Evolutionary conservation across 2,797 vertebrate genomes (phyloP).

Genomic region (Ibycter americanus): DNA sequence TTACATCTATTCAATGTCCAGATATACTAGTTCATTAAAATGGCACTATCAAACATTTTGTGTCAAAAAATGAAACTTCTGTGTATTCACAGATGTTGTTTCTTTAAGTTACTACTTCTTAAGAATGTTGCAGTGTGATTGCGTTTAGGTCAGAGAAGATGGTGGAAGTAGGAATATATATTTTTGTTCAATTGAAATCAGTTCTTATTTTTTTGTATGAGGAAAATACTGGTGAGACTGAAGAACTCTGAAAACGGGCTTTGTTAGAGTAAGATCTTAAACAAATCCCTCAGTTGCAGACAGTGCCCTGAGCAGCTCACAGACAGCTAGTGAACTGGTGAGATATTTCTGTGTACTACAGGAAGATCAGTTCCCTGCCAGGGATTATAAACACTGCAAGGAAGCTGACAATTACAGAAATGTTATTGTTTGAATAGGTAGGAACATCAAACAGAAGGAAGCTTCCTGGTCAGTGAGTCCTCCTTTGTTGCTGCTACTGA

Average conservation of each 20-base stretch:
- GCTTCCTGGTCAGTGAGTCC: not conserved
- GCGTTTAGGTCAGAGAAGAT: not conserved
- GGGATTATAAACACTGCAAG: not conserved
- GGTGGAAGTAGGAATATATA: not conserved
- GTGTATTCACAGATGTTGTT: not conserved
- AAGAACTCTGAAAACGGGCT: not conserved
- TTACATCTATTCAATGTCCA: not conserved
- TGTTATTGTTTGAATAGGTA: not conserved
- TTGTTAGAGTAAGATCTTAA: not conserved
- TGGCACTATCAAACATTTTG: not conserved
- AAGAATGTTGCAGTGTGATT: not conserved
- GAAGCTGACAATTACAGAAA: not conserved
- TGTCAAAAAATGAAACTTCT: not conserved
- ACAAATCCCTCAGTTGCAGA: accelerated
- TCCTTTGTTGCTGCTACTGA: not conserved
- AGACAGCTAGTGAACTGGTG: not conserved
- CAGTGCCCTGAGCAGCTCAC: not conserved
- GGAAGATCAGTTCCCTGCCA: not conserved
- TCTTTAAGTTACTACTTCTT: not conserved
- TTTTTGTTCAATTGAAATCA: not conserved
- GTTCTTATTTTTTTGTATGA: not conserved
- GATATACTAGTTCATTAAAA: not conserved
- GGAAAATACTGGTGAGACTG: not conserved
- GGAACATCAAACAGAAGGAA: not conserved
- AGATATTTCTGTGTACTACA: not conserved